A percentile compares a stretch with the other conserved stretches of the same genome.
phyloP scores from a whole-genome alignment of 2,113 vertebrate species.

The Stercorarius parasiticus region DNA sequence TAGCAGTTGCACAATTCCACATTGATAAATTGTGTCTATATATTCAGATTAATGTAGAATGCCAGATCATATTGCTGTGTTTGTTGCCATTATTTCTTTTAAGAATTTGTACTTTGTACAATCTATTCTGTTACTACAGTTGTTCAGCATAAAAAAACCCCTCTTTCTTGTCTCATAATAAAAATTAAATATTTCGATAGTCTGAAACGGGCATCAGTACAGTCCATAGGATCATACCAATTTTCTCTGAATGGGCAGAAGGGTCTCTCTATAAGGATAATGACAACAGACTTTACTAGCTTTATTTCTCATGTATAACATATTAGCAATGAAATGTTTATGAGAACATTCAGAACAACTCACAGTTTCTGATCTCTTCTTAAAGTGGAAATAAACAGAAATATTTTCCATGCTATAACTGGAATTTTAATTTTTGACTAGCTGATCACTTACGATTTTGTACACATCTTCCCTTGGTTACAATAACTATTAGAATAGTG shows the following conservation, averaged over 20 bases:
- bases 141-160: not conserved
- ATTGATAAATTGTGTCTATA: not conserved
- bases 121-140: not conserved
- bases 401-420: not conserved
- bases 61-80: not conserved
- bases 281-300: not conserved
- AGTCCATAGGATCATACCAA: not conserved
- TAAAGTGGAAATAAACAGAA: not conserved
- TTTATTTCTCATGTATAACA: not conserved
- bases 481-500: not conserved
- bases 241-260: not conserved
- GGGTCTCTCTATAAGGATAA: not conserved
- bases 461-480: accelerated
- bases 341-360: not conserved
- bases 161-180: not conserved
- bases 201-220: accelerated
- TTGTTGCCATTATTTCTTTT: not conserved
- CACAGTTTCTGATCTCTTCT: not conserved
- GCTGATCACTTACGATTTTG: not conserved
- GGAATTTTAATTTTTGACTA: not conserved
- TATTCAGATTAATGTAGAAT: not conserved
- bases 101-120: not conserved
- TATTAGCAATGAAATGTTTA: not conserved
- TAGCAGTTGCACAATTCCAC: not conserved
- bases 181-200: not conserved